Base-by-base conservation (phyloP, 1,140 invertebrate species). In the Archegozetes longisetosus region DNA sequence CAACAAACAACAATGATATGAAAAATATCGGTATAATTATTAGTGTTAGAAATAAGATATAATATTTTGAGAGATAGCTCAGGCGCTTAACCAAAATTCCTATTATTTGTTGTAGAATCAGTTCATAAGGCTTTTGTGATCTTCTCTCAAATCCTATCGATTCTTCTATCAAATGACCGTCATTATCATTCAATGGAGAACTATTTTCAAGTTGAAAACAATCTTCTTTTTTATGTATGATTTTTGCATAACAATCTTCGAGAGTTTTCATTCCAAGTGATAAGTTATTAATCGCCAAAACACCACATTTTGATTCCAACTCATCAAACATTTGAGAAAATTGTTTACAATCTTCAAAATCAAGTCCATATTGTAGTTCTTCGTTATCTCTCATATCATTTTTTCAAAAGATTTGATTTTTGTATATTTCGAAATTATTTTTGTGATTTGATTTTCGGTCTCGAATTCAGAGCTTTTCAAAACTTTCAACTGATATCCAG, bases 401-500 rank as follows among this genome's bases (percentile, higher is more conserved):
- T 40, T 40, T 40, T 9, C 32, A 9, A 40, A 40, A 9, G 6
- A 9, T 40, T 17, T 40, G 32, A 40, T 40, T 9, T 40, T 40
- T 9, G 32, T 62, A 23, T 51, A 24, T 51, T 51, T 51, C 20
- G 4, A 4, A 51, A 51, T 51, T 6, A 51, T 51, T 20, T 22
- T 4, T 20, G n/a, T 51, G 4, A 51, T 51, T 24, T 51, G n/a
- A n/a, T 51, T 24, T 12, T 22, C 49, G 20, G 49, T 51, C 9
- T 22, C 4, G 4, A 51, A 51, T 22, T 51, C 49, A 51, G 20
- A 6, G 20, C 6, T 12, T 51, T 24, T 51, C 4, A 6, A 22
- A 9, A 51, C 20, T 51, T 51, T 51, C 28, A 61, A 22, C 20
- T 22, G 22, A 32, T 60, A 61, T 20, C 60, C 60, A 1, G 24